Evolutionary conservation across 2,797 vertebrate genomes (phyloP).

Genomic region (Anisognathus igniventris): DNA sequence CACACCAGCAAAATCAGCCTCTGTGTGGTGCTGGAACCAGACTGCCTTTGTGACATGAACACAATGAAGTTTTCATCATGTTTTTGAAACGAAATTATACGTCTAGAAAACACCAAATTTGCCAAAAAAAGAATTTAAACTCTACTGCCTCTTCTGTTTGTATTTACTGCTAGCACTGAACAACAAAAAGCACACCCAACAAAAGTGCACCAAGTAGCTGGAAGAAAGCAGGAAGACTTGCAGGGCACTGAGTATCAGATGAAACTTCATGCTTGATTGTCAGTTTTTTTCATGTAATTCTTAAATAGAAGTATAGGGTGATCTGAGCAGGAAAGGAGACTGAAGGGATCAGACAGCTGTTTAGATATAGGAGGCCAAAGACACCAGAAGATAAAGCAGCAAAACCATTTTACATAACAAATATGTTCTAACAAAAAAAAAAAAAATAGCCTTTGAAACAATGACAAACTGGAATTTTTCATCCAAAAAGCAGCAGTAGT

Average conservation of each 20-base stretch:
- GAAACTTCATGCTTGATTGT: background rate
- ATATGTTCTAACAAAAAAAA: background rate
- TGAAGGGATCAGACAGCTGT: background rate
- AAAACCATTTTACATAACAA: background rate
- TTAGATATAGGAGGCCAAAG: background rate
- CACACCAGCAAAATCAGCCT: background rate
- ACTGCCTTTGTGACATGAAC: background rate
- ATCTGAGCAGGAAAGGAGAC: background rate
- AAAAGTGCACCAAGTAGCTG: background rate
- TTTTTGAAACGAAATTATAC: background rate
- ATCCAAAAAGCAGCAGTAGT: background rate
- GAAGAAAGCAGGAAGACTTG: background rate
- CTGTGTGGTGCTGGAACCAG: background rate
- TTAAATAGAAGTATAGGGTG: background rate
- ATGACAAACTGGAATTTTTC: background rate
- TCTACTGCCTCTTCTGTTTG: background rate
- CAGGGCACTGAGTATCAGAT: background rate
- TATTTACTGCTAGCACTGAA: background rate
- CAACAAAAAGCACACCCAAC: background rate
- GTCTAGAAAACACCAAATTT: background rate
- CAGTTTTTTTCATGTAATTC: background rate
- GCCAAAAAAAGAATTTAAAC: background rate
- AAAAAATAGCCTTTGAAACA: background rate
- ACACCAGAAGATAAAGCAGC: background rate
- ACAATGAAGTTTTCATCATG: background rate